A percentile compares a stretch with the other conserved stretches of the same genome.
phyloP scores from a whole-genome alignment of 1,140 invertebrate species.

The Neodiprion virginianus region DNA sequence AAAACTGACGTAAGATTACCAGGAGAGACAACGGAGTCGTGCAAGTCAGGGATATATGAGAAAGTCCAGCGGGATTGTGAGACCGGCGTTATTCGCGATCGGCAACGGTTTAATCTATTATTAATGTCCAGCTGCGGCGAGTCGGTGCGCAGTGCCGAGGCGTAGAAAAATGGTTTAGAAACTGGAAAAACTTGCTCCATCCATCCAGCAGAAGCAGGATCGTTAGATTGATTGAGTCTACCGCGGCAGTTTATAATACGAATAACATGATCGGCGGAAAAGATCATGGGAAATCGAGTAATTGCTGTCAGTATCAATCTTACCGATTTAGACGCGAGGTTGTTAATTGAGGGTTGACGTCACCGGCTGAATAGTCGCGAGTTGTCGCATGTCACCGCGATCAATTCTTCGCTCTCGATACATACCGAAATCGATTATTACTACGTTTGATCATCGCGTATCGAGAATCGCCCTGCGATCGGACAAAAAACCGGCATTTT shows the following conservation, averaged over 20 bases:
- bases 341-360: not conserved
- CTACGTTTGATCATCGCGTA: not conserved
- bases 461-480: not conserved
- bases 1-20: too few relatives aligned
- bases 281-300: conserved; percentile 7
- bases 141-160: not conserved
- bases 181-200: not conserved
- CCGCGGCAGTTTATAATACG: not conserved
- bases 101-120: conserved; percentile 1
- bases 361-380: not conserved
- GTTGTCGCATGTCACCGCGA: not conserved
- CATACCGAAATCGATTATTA: not conserved
- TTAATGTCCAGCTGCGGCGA: not conserved
- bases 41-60: too few relatives aligned
- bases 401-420: conserved; percentile 1
- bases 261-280: not conserved
- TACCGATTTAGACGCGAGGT: not conserved
- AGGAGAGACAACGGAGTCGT: too few relatives aligned
- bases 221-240: conserved; percentile 7
- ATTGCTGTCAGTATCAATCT: conserved; percentile 3
- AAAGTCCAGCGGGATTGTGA: not conserved
- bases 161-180: not conserved
- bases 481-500: not conserved
- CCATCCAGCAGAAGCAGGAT: not conserved
- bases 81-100: not conserved